phyloP scores from a whole-genome alignment of 2,888 invertebrate genomes.

The Brachyopa scutellaris region DNA sequence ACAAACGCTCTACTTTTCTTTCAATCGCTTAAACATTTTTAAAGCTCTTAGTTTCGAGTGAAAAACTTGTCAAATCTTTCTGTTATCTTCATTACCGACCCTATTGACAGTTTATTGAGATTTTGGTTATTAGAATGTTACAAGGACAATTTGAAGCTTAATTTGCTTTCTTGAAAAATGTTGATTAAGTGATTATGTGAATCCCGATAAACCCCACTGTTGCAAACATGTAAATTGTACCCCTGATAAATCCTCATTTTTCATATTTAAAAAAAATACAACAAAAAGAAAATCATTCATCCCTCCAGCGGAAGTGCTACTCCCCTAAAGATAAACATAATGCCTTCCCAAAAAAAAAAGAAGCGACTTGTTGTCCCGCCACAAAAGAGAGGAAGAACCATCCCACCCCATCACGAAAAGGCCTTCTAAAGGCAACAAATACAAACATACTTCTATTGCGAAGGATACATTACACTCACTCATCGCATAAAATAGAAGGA shows the following conservation, averaged over 20 bases:
- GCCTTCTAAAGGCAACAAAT: not conserved
- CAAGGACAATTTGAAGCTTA: too few relatives aligned
- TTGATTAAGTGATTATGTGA: too few relatives aligned
- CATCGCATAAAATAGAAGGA: not conserved
- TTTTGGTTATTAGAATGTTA: too few relatives aligned
- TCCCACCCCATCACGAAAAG: constrained; percentile 13
- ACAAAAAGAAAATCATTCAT: constrained; percentile 1
- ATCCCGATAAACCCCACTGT: constrained; percentile 13
- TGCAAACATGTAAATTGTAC: not conserved
- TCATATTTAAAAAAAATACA: constrained; percentile 21
- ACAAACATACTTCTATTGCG: not conserved
- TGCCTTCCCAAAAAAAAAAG: constrained; percentile 11
- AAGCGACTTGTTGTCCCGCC: constrained; percentile 43
- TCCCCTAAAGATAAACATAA: constrained; percentile 56
- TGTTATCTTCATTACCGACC: too few relatives aligned
- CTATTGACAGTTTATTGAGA: too few relatives aligned
- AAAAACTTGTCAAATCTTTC: too few relatives aligned
- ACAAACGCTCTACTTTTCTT: too few relatives aligned
- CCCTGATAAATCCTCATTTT: constrained; percentile 38
- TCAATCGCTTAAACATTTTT: too few relatives aligned
- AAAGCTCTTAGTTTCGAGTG: too few relatives aligned
- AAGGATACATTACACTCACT: not conserved
- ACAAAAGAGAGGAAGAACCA: constrained; percentile 1
- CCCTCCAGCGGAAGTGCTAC: constrained; percentile 43
- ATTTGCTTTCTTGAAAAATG: too few relatives aligned